Percentiles rank a stretch among this genome's conserved stretches.
Conservation (phyloP, 1,140 invertebrate genomes). For the Spodoptera litura region DNA sequence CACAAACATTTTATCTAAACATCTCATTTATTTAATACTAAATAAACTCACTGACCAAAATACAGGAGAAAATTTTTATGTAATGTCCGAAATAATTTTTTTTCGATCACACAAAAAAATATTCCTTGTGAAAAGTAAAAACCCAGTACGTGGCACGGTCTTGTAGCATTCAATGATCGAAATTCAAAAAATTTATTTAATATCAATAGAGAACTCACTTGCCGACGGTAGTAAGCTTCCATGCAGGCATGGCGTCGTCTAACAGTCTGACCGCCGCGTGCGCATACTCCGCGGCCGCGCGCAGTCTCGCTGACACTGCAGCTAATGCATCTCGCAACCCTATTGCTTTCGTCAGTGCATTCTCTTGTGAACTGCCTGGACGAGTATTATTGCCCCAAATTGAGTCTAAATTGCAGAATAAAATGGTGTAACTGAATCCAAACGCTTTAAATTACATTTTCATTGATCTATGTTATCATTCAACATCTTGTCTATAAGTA, state of each 20-base stretch:
- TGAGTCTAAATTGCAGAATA: constrained; percentile 51
- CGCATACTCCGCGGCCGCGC: constrained; percentile 72
- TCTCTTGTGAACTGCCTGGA: constrained; percentile 63
- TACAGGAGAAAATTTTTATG: no score
- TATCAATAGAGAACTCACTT: constrained; percentile 59
- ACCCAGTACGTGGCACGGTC: no score
- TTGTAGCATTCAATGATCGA: no score
- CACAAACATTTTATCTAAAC: not conserved
- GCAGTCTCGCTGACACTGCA: constrained; percentile 63
- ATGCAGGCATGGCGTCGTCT: constrained; percentile 73
- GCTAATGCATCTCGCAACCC: constrained; percentile 71
- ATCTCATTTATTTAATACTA: no score
- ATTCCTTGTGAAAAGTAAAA: not conserved
- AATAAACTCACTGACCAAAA: no score
- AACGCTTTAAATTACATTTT: no score
- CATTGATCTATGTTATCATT: no score
- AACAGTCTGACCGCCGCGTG: constrained; percentile 63
- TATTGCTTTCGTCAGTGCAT: constrained; percentile 57
- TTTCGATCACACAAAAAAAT: no score
- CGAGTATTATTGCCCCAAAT: constrained; percentile 65
- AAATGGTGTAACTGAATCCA: no score
- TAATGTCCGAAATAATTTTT: no score
- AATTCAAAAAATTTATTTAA: not conserved
- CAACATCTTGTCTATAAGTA: no score
- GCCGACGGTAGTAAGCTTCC: constrained; percentile 74